These are phyloP conservation scores for Ranitomeya variabilis DNA, from an alignment of 2,113 vertebrate genomes.

Conservation along the genomic window DNA sequence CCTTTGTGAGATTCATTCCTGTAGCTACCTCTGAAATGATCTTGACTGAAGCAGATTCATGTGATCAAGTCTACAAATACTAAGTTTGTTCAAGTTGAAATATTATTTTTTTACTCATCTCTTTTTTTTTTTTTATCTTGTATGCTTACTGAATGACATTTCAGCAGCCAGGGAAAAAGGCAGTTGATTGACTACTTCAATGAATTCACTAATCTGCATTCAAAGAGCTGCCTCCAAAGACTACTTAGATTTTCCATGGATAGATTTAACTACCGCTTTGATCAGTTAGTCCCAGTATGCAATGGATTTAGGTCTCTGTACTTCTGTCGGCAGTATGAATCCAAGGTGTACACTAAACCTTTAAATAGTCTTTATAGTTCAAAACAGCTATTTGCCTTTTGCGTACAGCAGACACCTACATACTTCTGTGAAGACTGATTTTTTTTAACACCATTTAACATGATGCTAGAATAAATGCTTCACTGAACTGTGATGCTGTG, in stretches of 20 bases:
- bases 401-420: conserved; percentile 62
- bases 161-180: conserved; percentile 65
- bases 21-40: conserved; percentile 72
- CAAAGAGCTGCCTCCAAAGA: conserved; percentile 66
- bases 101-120: conserved; percentile 72
- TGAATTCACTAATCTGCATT: conserved; percentile 71
- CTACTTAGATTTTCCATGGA: conserved; percentile 65
- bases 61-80: conserved; percentile 73
- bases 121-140: conserved; percentile 67
- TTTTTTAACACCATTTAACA: conserved; percentile 61
- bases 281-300: conserved; percentile 67
- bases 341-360: conserved; percentile 65
- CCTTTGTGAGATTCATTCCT: conserved; percentile 81
- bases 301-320: conserved; percentile 66
- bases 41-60: conserved; percentile 74
- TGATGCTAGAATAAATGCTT: conserved; percentile 60
- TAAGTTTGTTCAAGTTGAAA: conserved; percentile 77
- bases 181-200: conserved; percentile 70
- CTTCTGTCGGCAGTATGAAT: conserved; percentile 65
- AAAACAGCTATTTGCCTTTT: conserved; percentile 66
- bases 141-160: conserved; percentile 71
- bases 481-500: conserved; percentile 57
- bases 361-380: conserved; percentile 66
- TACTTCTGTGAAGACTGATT: conserved; percentile 64
- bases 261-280: conserved; percentile 67